Evolutionary conservation across 2,888 invertebrate species (phyloP).

Genomic region (Leucophora obtusa): DNA sequence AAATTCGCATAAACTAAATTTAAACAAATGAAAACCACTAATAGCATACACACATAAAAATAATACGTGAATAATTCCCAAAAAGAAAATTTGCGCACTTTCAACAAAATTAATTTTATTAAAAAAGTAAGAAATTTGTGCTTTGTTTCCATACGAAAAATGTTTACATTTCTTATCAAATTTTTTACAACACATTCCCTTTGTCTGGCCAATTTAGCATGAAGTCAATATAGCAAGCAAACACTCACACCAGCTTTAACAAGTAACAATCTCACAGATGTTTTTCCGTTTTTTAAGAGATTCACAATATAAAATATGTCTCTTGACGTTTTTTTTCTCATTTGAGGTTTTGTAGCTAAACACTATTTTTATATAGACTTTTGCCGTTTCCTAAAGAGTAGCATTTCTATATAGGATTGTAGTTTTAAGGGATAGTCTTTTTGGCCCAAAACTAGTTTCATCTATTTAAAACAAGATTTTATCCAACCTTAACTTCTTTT

Average conservation of each 20-base stretch:
- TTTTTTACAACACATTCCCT: slow-evolving; percentile 47
- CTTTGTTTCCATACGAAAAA: neutral
- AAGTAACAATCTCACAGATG: slow-evolving; percentile 20
- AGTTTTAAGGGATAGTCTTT: neutral
- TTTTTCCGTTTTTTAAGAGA: neutral
- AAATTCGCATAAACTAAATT: neutral
- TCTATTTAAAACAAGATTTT: slow-evolving; percentile 45
- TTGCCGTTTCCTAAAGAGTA: neutral
- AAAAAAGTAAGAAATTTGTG: neutral
- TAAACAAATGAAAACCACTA: neutral
- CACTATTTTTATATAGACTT: neutral
- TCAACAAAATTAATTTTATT: neutral
- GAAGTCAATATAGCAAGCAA: slow-evolving; percentile 10
- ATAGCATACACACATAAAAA: neutral
- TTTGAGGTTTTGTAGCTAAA: slow-evolving; percentile 20
- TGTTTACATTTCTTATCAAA: slow-evolving; percentile 55
- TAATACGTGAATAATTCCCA: neutral
- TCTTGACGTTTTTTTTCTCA: slow-evolving; percentile 17
- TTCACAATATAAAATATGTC: neutral
- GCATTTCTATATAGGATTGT: neutral
- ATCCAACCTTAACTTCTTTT: slow-evolving; percentile 23
- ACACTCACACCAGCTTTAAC: neutral
- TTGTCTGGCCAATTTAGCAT: slow-evolving; percentile 16
- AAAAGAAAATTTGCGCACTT: neutral
- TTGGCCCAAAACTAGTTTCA: slow-evolving; percentile 51